A percentile compares a stretch with the other conserved stretches of the same genome.
Conservation (phyloP, 2,113 vertebrate species). For the Muntiacus muntjak region DNA sequence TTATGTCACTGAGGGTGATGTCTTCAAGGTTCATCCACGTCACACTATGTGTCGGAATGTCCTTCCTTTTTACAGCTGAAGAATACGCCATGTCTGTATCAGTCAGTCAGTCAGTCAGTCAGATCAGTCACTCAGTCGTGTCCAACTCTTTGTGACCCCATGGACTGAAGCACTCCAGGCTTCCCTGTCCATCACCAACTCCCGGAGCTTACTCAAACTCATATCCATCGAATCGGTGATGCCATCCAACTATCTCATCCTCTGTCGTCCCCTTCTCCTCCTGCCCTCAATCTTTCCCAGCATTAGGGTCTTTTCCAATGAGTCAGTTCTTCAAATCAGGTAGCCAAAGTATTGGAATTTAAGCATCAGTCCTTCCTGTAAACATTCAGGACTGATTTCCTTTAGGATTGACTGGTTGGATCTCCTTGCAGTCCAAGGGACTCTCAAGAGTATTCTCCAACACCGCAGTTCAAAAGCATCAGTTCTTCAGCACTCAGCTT, state of each 20-base stretch:
- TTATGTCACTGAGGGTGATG: not conserved
- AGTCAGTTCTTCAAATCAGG: not conserved
- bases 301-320: not conserved
- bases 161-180: not conserved
- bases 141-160: not conserved
- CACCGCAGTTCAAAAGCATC: not conserved
- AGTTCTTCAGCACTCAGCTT: not conserved
- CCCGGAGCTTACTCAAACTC: not conserved
- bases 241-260: not conserved
- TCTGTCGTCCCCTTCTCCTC: not conserved
- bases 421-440: not conserved
- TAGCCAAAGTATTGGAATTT: not conserved
- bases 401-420: not conserved
- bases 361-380: not conserved
- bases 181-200: not conserved
- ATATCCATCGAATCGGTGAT: not conserved
- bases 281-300: not conserved
- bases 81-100: not conserved
- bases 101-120: not conserved
- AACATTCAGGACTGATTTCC: not conserved
- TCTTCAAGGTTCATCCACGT: not conserved
- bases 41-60: accelerated
- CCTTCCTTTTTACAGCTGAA: not conserved
- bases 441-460: not conserved
- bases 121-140: not conserved